Evolutionary conservation across 2,797 vertebrate genomes (phyloP).

Genomic region (Rhabdomys pumilio): DNA sequence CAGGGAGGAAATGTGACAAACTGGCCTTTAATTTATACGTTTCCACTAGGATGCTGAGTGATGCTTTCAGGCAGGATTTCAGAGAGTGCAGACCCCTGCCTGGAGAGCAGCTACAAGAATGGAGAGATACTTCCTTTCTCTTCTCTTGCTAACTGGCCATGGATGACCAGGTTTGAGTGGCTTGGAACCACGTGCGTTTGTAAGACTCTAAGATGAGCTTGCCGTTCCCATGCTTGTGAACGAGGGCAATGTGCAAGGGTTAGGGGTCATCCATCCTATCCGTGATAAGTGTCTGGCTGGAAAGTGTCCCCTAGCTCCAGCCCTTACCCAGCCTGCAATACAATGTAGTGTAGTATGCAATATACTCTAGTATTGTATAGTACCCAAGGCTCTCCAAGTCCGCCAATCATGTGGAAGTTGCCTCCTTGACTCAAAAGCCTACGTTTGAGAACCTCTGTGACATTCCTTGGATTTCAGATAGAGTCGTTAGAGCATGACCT

Average conservation of each 20-base stretch:
- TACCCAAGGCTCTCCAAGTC: background rate
- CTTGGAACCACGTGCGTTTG: background rate
- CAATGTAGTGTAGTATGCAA: background rate
- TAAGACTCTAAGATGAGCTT: background rate
- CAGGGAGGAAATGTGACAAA: background rate
- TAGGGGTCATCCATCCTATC: background rate
- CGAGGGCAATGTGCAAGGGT: accelerated
- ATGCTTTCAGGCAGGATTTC: conserved; percentile 44
- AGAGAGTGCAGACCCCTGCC: background rate
- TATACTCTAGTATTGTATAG: background rate
- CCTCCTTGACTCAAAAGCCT: background rate
- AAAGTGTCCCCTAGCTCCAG: background rate
- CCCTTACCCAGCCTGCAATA: background rate
- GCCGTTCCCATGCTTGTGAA: background rate
- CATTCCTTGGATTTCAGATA: conserved; percentile 89
- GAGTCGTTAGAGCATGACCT: conserved; percentile 95
- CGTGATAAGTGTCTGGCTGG: background rate
- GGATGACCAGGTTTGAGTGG: background rate
- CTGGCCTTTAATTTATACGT: conserved; percentile 67
- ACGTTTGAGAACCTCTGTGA: accelerated
- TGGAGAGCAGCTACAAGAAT: background rate
- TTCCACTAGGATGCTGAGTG: conserved; percentile 54
- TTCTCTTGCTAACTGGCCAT: conserved; percentile 46
- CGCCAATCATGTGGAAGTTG: background rate
- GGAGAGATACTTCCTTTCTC: background rate